Evolutionary conservation across 2,888 invertebrate genomes (phyloP), one percentile per base, ranked within the genome.

Genomic region (Notocelia uddmanniana): DNA sequence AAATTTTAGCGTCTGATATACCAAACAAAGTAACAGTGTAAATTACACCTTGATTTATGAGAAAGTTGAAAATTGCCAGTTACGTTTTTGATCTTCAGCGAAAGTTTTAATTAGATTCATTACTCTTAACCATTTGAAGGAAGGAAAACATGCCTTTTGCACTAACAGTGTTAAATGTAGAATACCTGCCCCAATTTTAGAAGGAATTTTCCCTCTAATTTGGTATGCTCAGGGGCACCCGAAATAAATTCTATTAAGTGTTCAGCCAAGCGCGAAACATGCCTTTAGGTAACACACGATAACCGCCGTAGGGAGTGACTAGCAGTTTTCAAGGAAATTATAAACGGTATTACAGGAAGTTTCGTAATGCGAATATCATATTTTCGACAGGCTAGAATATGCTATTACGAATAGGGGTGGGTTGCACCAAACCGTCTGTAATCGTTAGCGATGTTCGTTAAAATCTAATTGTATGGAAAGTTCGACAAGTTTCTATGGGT

Each of bases 161-260:
- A 15, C 54, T 50, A 9, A 34, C 9, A n/a, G 52, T 41, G 45
- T 63, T 69, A 19, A 45, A 19, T 41, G 45, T 64, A 26, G 57
- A 58, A 52, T 60, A 59, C 69, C 58, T 57, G 37, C 54, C 54
- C 66, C 52, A 59, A 66, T 66, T 71, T 71, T 59, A 34, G 54
- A 45, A 31, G 71, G 59, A 71, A 71, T 60, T 71, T 71, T 26
- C 50, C 52, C 59, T 71, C 66, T 71, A 71, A 71, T 66, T 71
- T 66, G 54, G 71, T 71, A 71, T 66, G 71, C 66, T 66, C 64
- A 26, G 52, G 45, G 63, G 41, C 52, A 71, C 66, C 66, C 59
- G 45, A 71, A 69, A 71, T 71, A 66, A 71, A 71, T 71, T 59
- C 59, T 71, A 60, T 71, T 71, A 71, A 60, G 52, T 59, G 71